Evolutionary conservation across 2,888 invertebrate species (phyloP), one percentile per base, ranked within the genome.

Genomic region (Andricus quercusramuli): DNA sequence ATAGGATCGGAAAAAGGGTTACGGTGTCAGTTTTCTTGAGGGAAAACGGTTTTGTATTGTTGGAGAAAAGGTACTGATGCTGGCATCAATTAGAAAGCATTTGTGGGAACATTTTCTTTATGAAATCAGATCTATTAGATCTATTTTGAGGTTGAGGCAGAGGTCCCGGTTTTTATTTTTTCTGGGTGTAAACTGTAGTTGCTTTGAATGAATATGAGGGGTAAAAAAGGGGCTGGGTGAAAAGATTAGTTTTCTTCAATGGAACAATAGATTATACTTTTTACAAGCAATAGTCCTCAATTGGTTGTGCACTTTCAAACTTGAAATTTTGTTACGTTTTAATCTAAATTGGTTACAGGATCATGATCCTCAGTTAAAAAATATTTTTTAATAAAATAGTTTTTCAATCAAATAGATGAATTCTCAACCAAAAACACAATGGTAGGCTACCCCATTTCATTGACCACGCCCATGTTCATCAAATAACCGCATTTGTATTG

Each of bases 11-110:
- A 32, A 74, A 74, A 74, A 74, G 56, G 74, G 74, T 74, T 56
- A 11, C 5, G 74, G 74, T 74, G 32, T 74, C 74, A 51, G 74
- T 74, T 74, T 74, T 74, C 74, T 74, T 56, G n/a, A 51, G 56
- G 74, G 74, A 56, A 74, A 74, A 32, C n/a, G 32, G 56, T 29
- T 20, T n/a, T 32, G 29, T 62, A 74, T 70, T 47, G 44, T 47
- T 62, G 25, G 15, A 62, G 62, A 62, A 25, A 70, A 51, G 47
- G 29, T 70, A 47, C 47, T 51, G 51, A 29, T 70, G 70, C 51
- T 51, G 51, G 70, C 32, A 74, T 74, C 70, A 56, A 56, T 74
- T 74, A 56, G 74, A 74, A n/a, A 56, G n/a, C 51, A 32, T 74
- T 29, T 74, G 20, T 74, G 56, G 20, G 74, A 25, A 56, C 20